phyloP scores from a whole-genome alignment of 2,797 vertebrate species.

The Rhinella marina region DNA sequence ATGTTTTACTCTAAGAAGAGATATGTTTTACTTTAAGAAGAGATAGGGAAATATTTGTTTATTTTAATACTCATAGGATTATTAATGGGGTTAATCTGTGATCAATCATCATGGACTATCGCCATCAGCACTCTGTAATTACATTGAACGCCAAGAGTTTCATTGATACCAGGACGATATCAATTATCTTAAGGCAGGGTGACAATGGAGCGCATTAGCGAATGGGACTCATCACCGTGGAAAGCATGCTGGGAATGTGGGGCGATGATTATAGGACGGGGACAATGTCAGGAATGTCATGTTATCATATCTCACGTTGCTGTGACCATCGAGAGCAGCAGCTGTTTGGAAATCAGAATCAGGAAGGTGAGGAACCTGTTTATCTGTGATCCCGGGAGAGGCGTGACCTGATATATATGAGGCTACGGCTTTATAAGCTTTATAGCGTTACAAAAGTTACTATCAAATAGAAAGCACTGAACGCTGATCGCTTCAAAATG shows the following conservation, averaged over 20 bases:
- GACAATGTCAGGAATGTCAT: constrained; percentile 20
- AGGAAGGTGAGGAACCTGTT: constrained; percentile 38
- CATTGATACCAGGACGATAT: constrained; percentile 20
- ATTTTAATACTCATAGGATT: background rate
- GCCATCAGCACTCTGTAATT: background rate
- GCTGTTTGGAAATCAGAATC: background rate
- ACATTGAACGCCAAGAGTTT: background rate
- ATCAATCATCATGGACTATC: background rate
- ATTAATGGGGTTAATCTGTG: too few species aligned
- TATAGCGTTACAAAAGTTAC: background rate
- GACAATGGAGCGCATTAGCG: background rate
- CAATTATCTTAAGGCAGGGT: background rate
- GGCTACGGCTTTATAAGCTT: constrained; percentile 16
- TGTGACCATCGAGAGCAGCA: background rate
- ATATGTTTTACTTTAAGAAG: too few species aligned
- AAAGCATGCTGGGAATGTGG: constrained; percentile 20
- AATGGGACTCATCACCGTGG: background rate
- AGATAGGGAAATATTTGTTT: background rate
- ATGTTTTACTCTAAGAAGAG: background rate
- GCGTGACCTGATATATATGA: background rate
- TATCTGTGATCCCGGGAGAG: background rate
- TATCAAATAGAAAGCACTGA: background rate
- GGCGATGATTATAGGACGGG: background rate
- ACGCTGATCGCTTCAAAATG: constrained; percentile 20
- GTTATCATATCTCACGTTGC: background rate